Evolutionary conservation across 2,113 vertebrate genomes (phyloP).

Genomic region (Oxyura jamaicensis): DNA sequence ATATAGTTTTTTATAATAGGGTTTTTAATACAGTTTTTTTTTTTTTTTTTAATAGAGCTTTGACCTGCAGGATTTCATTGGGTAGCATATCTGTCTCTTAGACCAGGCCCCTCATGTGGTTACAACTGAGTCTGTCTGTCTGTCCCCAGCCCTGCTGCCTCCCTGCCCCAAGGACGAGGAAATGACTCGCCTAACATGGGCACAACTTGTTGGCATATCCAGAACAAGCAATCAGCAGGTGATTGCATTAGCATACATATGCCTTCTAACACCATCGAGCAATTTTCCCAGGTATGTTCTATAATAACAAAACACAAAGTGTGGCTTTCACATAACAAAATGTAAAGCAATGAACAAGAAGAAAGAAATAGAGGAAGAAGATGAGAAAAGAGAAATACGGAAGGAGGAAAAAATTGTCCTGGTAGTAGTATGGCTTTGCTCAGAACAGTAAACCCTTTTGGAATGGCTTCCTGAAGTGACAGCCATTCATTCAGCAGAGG

Average conservation of each 20-base stretch:
- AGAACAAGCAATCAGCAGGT: neutral
- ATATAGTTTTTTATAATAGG: no score
- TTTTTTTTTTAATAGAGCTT: neutral
- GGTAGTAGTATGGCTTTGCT: neutral
- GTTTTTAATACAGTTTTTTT: no score
- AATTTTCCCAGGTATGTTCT: neutral
- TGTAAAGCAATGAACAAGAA: neutral
- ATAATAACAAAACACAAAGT: neutral
- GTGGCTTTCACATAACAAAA: neutral
- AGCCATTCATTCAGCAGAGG: neutral
- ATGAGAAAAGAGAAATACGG: neutral
- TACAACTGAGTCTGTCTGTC: neutral
- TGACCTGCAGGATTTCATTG: neutral
- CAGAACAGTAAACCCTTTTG: neutral
- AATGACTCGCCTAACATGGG: neutral
- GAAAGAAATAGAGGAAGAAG: neutral
- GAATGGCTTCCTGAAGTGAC: neutral
- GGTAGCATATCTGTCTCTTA: rapidly evolving
- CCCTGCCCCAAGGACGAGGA: neutral
- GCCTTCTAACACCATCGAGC: constrained; percentile 42
- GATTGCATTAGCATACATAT: neutral
- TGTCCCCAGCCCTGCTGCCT: neutral
- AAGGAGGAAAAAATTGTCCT: neutral
- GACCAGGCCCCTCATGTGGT: neutral
- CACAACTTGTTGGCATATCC: neutral